Base-by-base conservation (phyloP, 2,797 vertebrate genomes). In the Anguilla megastoma region DNA sequence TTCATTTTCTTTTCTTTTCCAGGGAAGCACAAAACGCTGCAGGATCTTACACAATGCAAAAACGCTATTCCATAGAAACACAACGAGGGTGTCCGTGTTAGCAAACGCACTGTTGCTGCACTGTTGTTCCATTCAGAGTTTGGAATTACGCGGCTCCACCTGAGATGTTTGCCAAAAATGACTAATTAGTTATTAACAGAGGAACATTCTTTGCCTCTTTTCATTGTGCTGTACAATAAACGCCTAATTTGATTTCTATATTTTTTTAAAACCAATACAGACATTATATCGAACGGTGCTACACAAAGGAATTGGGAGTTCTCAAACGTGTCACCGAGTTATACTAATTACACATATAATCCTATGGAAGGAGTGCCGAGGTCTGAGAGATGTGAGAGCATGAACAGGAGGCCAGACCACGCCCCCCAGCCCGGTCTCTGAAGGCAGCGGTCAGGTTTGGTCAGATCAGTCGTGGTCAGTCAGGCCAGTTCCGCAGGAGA, bases 1-100 rank as follows among this genome's bases (percentile, higher is more conserved):
- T 91, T 91, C 58, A 90, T 92, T 87, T 90, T 91, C 87, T 90
- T 88, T 90, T 92, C 88, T 91, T 33, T 91, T 91, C 92, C 80
- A 90, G 89, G 87, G 90, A 88, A 92, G 91, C 90, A 89, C 89
- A 66, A 92, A 91, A 91, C 86, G 84, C 90, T 92, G 91, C 89
- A 91, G 90, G 94, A 90, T 87, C 88, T 92, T 91, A 95, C 95
- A 95, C 94, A 94, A 95, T 92, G 88, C 90, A 90, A 86, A 92
- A 88, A 90, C 90, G 91, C 89, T 88, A 90, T 92, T 94, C 90
- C 90, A 91, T 94, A 93, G 91, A 91, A 92, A 92, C 88, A 90
- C 87, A 50, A 50, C 76, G 87, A 84, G 90, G 90, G 80, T 90
- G 90, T 88, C 92, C 91, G 92, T 95, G 1, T 82, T 89, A 89